Evolutionary conservation across 2,113 vertebrate genomes (phyloP), one percentile per base, ranked within the genome.

Genomic region (Agapornis roseicollis): DNA sequence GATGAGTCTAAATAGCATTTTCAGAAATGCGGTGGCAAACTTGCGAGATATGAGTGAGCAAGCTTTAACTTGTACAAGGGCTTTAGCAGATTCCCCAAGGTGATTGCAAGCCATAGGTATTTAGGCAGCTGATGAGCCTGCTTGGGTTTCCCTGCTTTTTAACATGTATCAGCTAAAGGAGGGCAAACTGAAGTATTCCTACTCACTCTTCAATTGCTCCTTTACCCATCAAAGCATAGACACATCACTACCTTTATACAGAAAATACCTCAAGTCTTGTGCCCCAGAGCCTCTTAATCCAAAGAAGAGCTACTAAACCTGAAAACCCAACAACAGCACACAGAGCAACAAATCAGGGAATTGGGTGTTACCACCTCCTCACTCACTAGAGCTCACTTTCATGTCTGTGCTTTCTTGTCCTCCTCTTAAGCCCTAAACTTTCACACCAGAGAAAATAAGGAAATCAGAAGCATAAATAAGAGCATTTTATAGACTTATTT

Each of bases 271-370:
- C 63, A 63, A 79, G 37, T 55, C 74, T 56, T 56, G 74, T 81
- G 52, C 77, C 52, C 87, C 49, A 85, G 24, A 92, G 73, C 52
- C 74, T 84, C 87, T 91, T 93, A 94, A 95, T 93, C 93, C 93
- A 85, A 72, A 89, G 58, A 56, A 47, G 55, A 90, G 87, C 85
- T 85, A 76, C 61, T 83, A 42, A 89, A 1, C 12, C 41, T 64
- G 52, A 79, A 53, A 89, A 92, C 28, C 8, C 18, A 7, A 53
- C 31, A 49, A 53, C 22, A 53, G 58, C 60, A 65, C 53, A 69
- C 22, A 41, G 61, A 70, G 25, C 56, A 94, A 44, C 61, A 33
- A 71, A 85, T 64, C 37, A 65, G 63, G 39, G 39, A 20, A 29
- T 1, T 68, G 78, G 25, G 35, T 65, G 41, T 91, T 93, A 95